Evolutionary conservation across 1,140 invertebrate genomes (phyloP).

Genomic region (Leucophenga varia): DNA sequence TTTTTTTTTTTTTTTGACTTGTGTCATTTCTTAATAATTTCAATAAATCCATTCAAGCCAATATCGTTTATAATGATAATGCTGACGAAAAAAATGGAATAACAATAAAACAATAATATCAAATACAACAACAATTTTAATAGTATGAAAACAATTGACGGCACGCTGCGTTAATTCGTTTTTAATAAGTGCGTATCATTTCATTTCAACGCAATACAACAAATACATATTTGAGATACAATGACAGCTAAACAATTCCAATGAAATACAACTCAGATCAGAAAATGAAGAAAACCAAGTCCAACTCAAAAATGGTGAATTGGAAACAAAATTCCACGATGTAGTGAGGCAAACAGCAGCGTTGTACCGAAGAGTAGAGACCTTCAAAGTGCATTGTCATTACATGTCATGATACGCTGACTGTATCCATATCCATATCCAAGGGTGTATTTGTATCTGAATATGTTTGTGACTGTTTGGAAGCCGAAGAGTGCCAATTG

Average conservation of each 20-base stretch:
- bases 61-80: no score
- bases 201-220: constrained; percentile 37
- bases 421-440: no score
- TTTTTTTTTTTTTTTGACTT: no score
- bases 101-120: constrained; percentile 40
- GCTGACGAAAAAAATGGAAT: constrained; percentile 11
- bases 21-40: no score
- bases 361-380: no score
- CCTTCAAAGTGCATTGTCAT: constrained; percentile 27
- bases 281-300: no score
- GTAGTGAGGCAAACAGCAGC: no score
- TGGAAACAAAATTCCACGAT: constrained; percentile 16
- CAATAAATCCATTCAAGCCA: no score
- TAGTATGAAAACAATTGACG: constrained; percentile 5
- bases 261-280: constrained; percentile 26
- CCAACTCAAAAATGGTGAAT: no score
- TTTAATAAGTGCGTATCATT: constrained; percentile 54
- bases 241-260: no score
- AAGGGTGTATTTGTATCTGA: neutral
- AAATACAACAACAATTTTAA: constrained; percentile 34
- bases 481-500: constrained; percentile 44
- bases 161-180: constrained; percentile 51
- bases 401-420: constrained; percentile 14
- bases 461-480: neutral
- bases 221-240: no score